Evolutionary conservation across 2,888 invertebrate genomes (phyloP), one percentile per base, ranked within the genome.

Genomic region (Drosophila bunnanda): DNA sequence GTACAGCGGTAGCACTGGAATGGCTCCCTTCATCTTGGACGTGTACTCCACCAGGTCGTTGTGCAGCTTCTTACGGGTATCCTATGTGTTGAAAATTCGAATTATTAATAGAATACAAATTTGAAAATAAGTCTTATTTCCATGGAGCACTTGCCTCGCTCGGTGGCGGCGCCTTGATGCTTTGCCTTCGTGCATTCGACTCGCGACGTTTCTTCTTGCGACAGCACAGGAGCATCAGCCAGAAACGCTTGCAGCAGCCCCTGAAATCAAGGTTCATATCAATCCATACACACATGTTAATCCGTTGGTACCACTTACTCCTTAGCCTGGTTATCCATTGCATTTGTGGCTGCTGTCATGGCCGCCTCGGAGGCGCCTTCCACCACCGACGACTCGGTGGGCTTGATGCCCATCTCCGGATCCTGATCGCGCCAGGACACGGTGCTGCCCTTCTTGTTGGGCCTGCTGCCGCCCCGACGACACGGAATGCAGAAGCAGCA

Each of bases 11-110:
- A 99, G 93, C 75, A 97, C 96, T 0, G 99, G 98, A 78, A 99
- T 97, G 34, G 98, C 98, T 28, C 96, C 97, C 80, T 96, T 96
- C 95, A 98, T 98, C 90, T 96, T 94, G 2, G 98, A 97, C 70
- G 94, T 95, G 91, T 96, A 96, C 88, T 97, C 97, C 20, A 97
- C 95, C 73, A 97, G 93, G 28, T 95, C 94, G 0, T 95, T 93
- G 86, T 97, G 97, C 77, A 97, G 93, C 91, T 96, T 97, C 59
- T 95, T 94, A 76, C 95, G 94, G 1, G 94, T 94, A 78, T 96
- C 96, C 96, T 96, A 92, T 1, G 90, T 89, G 22, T 60, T 36
- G 28, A 41, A 53, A 22, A 28, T 46, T 15, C 5, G 12, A 36
- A 43, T 25, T 13, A 41, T 8, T 46, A 46, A 46, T 2, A 4